A percentile compares a stretch with the other conserved stretches of the same genome.
Evolutionary conservation across 2,888 invertebrate species (phyloP).

Genomic region (Drosophila siamana): DNA sequence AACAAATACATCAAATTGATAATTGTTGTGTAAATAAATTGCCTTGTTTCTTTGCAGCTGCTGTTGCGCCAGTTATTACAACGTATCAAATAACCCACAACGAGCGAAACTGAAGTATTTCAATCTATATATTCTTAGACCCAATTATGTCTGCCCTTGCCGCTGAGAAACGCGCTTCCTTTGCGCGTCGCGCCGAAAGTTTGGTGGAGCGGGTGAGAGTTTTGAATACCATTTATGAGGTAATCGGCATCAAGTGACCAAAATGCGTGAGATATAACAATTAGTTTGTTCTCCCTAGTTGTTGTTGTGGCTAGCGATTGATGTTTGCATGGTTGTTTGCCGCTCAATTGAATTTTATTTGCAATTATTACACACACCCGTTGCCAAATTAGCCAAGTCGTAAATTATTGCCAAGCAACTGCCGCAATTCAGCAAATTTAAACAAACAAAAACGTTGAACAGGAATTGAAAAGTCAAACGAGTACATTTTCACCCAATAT

Average conservation of each 20-base stretch:
- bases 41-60: conserved; percentile 46
- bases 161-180: conserved; percentile 83
- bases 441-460: background rate
- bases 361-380: conserved; percentile 12
- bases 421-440: conserved; percentile 9
- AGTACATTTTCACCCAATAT: background rate
- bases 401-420: conserved; percentile 8
- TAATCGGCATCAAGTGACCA: conserved; percentile 84
- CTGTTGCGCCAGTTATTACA: conserved; percentile 12
- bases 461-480: conserved; percentile 9
- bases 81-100: conserved; percentile 12
- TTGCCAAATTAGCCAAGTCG: conserved; percentile 12
- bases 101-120: conserved; percentile 16
- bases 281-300: conserved; percentile 48
- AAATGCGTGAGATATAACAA: conserved; percentile 79
- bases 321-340: conserved; percentile 34
- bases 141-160: conserved; percentile 76
- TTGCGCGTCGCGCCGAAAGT: conserved; percentile 85
- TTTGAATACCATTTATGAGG: conserved; percentile 85
- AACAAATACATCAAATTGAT: background rate
- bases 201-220: conserved; percentile 86
- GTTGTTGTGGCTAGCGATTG: conserved; percentile 32
- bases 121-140: conserved; percentile 2
- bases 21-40: background rate
- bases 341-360: conserved; percentile 46